phyloP scores from a whole-genome alignment of 2,888 invertebrate species.

The Petrophora chlorosata region DNA sequence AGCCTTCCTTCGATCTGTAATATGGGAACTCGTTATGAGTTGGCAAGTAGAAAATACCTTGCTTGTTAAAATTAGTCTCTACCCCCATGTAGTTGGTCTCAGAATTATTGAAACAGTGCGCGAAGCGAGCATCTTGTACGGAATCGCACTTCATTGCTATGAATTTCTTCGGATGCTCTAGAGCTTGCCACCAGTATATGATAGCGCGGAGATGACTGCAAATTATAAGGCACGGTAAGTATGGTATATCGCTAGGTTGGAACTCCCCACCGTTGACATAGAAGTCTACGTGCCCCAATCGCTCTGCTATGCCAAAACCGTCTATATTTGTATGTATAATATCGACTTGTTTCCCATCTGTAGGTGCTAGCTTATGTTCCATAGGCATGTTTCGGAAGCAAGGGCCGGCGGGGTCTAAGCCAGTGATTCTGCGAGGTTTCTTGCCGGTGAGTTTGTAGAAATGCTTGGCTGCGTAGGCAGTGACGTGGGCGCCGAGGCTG shows the following conservation, averaged over 20 bases:
- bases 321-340: constrained; percentile 75
- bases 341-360: constrained; percentile 63
- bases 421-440: constrained; percentile 65
- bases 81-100: constrained; percentile 62
- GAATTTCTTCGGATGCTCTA: constrained; percentile 72
- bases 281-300: constrained; percentile 67
- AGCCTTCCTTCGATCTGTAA: constrained; percentile 61
- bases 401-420: constrained; percentile 73
- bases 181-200: constrained; percentile 72
- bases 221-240: constrained; percentile 64
- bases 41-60: constrained; percentile 66
- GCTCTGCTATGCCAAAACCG: constrained; percentile 73
- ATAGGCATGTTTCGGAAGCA: constrained; percentile 61
- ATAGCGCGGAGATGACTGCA: constrained; percentile 67
- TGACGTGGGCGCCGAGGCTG: constrained; percentile 70
- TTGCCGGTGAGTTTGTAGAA: constrained; percentile 62
- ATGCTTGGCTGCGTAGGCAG: constrained; percentile 61
- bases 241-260: constrained; percentile 67
- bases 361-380: constrained; percentile 49
- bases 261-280: constrained; percentile 75
- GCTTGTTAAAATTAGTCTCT: constrained; percentile 60
- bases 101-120: constrained; percentile 64
- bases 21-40: constrained; percentile 72
- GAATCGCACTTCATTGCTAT: constrained; percentile 64
- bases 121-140: constrained; percentile 66